Base-by-base conservation (phyloP, 2,888 invertebrate species). In the Pegoplata infirma region DNA sequence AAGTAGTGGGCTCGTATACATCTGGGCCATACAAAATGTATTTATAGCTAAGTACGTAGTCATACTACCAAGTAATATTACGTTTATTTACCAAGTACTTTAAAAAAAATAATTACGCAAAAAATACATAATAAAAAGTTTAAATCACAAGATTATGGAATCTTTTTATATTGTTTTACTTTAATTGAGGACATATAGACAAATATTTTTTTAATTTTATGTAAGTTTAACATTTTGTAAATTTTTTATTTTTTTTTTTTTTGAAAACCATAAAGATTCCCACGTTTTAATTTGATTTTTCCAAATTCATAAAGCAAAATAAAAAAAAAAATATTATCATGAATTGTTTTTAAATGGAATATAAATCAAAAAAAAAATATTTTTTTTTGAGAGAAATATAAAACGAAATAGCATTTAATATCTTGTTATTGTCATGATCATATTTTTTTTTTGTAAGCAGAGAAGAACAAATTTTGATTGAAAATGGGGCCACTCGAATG, bases 391-490 rank as follows among this genome's bases (percentile, higher is more conserved):
- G 25, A 58, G 53, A 14, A 49, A 40, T 64, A 69, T 23, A 59
- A 46, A 5, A 59, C 12, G 0, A 28, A 63, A 56, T 49, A 67
- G 17, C 63, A 69, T 74, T 68, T 66, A 78, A 69, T 69, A 75
- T 75, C 71, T 79, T 72, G 79, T 75, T 79, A 75, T 66, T 79
- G 75, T 67, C 75, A 75, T 79, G 75, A 75, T 73, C 59, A 36
- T 36, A 19, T 67, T 40, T n/a, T n/a, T n/a, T n/a, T n/a, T n/a
- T 56, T 40, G 25, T 40, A 56, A 36, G 44, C 75, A 40, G 71
- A 32, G 23, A 7, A 56, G 74, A 7, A 21, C 79, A 61, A 71
- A 16, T 12, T 5, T 32, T 5, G 10, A 10, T 32, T 1, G 10
- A 10, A 32, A 1, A 10, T 2, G 32, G 32, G n/a, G n/a, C n/a